Base-by-base conservation (phyloP, 1,140 invertebrate species). In the Leptinotarsa undecemlineata region DNA sequence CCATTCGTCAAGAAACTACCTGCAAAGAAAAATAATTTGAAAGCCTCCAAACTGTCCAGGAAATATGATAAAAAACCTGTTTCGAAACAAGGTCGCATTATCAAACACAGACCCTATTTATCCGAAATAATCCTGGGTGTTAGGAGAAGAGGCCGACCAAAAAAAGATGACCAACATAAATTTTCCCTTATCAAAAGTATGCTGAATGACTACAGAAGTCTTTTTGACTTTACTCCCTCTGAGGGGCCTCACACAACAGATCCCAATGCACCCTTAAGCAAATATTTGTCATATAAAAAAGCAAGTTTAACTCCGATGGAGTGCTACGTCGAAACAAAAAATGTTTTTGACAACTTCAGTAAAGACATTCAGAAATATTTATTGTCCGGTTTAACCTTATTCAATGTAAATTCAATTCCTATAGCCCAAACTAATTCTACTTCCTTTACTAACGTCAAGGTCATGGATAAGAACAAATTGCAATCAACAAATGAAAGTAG, bases 281-380 rank as follows among this genome's bases (percentile, higher is more conserved):
- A 71, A 26, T 68, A 66, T 11, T 63, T 79, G 26, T 64, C 69
- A 23, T 69, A 72, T 15, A 72, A 79, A 66, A 78, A 70, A 21
- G 73, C 63, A 21, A 61, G 64, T 23, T 60, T 81, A 51, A 78
- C 78, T 17, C 79, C 79, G 1, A 17, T 77, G 1, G 73, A 79
- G 47, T 67, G 74, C 42, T 72, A 21, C 23, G 78, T 81, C 5
- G 73, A 79, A 33, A 42, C 77, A 33, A 72, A 74, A 20, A 75
- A 81, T 64, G 74, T 81, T 47, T 71, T 81, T 48, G 23, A 74
- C 20, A 60, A 75, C 51, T 77, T 81, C 51, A 77, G 75, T 14
- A 23, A 68, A 15, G 76, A 73, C 47, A 67, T 78, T 33, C 78
- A 75, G 48, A 61, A 79, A 6, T 74, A 75, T 61, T 48, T 80